Evolutionary conservation across 37 sponge, comb jelly and placozoan genomes (phyloP).

Genomic region (Cladorhizidae sp.): DNA sequence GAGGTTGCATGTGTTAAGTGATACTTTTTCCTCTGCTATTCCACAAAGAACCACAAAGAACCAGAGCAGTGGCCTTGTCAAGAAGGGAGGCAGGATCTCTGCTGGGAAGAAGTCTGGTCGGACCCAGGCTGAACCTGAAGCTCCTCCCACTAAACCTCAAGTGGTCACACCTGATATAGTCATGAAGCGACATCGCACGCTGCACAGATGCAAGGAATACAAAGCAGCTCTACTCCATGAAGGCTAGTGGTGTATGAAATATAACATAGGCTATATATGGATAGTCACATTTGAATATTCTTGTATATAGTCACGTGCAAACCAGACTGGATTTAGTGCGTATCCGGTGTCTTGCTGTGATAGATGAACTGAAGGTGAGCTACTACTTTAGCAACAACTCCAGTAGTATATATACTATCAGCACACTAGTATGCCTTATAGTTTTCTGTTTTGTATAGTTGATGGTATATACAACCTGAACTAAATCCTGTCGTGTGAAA

Average conservation of each 20-base stretch:
- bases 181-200: constrained; percentile 22
- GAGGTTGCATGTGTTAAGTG: too few species aligned
- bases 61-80: not conserved
- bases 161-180: constrained; percentile 32
- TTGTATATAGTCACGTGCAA: constrained; percentile 28
- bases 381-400: not conserved
- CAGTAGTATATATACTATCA: not conserved
- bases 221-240: constrained; percentile 50
- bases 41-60: not conserved
- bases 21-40: too few species aligned
- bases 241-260: constrained; percentile 19
- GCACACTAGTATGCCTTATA: not conserved
- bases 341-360: constrained; percentile 17
- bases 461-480: not conserved
- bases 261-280: not conserved
- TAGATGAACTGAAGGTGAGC: constrained; percentile 48
- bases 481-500: too few species aligned
- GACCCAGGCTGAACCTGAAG: not conserved
- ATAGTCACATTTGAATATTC: too few species aligned
- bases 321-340: constrained; percentile 41
- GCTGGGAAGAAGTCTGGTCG: not conserved
- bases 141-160: not conserved
- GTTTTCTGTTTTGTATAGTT: not conserved
- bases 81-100: constrained; percentile 13
- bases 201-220: constrained; percentile 52